These are phyloP conservation scores for Leucoma salicis DNA, from an alignment of 2,888 invertebrate species.

Conservation along the genomic window DNA sequence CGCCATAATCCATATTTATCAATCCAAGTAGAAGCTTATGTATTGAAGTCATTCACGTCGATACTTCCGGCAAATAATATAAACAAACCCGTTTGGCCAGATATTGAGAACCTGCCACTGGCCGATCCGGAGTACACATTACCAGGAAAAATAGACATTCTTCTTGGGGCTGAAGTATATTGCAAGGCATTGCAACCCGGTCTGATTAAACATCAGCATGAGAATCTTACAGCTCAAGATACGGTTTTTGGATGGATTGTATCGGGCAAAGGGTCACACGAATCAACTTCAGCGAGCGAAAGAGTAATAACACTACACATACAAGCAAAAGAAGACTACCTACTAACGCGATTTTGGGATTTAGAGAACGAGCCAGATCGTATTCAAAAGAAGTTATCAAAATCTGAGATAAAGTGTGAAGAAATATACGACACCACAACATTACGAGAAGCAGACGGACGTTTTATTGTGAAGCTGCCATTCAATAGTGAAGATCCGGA, in stretches of 20 bases:
- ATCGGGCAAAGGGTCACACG: neutral
- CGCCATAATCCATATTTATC: neutral
- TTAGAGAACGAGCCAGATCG: neutral
- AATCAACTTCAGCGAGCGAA: neutral
- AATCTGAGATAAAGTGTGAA: neutral
- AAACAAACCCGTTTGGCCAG: neutral
- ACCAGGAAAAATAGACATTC: neutral
- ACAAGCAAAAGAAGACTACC: neutral
- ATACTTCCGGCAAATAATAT: neutral
- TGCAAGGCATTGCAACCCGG: neutral
- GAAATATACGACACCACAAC: neutral
- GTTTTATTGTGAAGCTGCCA: neutral
- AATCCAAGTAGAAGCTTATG: neutral
- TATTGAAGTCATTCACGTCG: neutral
- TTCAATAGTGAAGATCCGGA: neutral
- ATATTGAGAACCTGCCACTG: neutral
- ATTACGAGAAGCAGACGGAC: neutral
- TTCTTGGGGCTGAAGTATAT: neutral
- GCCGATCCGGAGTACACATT: slow-evolving; percentile 1
- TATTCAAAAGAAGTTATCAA: neutral
- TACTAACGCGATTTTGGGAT: neutral
- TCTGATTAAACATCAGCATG: neutral
- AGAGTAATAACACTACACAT: neutral
- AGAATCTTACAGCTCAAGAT: neutral
- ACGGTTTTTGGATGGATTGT: neutral